A percentile compares a stretch with the other conserved stretches of the same genome.
phyloP scores from a whole-genome alignment of 2,797 vertebrate species.

The Natrix natrix region DNA sequence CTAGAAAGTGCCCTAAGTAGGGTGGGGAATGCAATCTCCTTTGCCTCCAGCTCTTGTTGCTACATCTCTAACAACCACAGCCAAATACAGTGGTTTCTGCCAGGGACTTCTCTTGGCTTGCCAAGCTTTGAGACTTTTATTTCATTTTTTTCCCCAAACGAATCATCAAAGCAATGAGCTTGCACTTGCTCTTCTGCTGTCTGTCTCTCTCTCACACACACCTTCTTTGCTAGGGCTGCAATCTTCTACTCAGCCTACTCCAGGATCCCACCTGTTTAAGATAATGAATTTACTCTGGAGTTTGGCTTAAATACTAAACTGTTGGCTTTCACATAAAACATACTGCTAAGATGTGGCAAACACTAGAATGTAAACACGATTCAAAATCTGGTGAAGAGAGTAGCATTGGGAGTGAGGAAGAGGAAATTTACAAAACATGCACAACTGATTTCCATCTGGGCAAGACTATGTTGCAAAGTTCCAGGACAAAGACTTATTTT shows the following conservation, averaged over 20 bases:
- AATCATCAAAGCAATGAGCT: constrained; percentile 8
- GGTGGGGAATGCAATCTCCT: background rate
- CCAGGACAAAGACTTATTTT: background rate
- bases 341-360: background rate
- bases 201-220: background rate
- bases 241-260: background rate
- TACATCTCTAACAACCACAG: background rate
- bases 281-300: background rate
- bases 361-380: background rate
- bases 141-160: background rate
- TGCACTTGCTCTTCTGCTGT: too few species aligned
- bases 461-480: background rate
- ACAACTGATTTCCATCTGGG: background rate
- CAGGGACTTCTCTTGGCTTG: background rate
- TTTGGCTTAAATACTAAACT: background rate
- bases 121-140: background rate
- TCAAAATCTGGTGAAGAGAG: background rate
- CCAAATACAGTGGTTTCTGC: background rate
- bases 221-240: background rate
- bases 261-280: background rate
- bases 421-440: background rate
- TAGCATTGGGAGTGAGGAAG: background rate
- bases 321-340: background rate
- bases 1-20: background rate
- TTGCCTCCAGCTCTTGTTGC: constrained; percentile 9